phyloP scores from a whole-genome alignment of 2,888 invertebrate genomes.

The Balanococcus diminutus region DNA sequence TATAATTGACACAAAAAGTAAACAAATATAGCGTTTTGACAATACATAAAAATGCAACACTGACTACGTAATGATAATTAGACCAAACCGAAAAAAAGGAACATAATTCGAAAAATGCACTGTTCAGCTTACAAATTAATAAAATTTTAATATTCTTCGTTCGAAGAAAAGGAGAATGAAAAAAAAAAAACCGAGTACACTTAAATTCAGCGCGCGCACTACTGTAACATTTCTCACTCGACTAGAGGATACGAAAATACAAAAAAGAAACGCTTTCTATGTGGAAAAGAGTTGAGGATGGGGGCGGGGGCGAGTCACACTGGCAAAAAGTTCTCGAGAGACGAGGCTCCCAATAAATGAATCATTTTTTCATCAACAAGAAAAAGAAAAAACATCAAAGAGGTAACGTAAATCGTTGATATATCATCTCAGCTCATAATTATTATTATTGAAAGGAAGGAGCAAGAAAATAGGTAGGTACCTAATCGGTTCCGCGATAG shows the following conservation, averaged over 20 bases:
- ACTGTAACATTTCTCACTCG: slow-evolving; percentile 25
- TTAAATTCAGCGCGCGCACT: neutral
- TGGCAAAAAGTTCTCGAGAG: neutral
- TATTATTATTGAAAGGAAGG: neutral
- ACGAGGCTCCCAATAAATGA: too few species aligned
- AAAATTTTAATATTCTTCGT: neutral
- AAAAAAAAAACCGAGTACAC: neutral
- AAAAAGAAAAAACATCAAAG: neutral
- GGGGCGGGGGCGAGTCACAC: neutral
- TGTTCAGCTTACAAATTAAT: slow-evolving; percentile 39
- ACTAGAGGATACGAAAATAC: slow-evolving; percentile 33
- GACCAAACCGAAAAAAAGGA: slow-evolving; percentile 51
- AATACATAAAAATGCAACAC: slow-evolving; percentile 52
- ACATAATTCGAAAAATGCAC: slow-evolving; percentile 52
- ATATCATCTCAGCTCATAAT: neutral
- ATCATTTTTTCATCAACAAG: neutral
- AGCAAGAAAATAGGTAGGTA: neutral
- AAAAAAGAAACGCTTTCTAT: neutral
- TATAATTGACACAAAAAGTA: slow-evolving; percentile 52
- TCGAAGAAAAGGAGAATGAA: neutral
- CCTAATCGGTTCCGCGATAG: neutral
- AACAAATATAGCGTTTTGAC: slow-evolving; percentile 40
- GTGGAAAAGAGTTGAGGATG: too few species aligned
- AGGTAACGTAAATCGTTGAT: neutral
- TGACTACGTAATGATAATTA: slow-evolving; percentile 46